Evolutionary conservation across 2,797 vertebrate genomes (phyloP).

Genomic region (Todus mexicanus): DNA sequence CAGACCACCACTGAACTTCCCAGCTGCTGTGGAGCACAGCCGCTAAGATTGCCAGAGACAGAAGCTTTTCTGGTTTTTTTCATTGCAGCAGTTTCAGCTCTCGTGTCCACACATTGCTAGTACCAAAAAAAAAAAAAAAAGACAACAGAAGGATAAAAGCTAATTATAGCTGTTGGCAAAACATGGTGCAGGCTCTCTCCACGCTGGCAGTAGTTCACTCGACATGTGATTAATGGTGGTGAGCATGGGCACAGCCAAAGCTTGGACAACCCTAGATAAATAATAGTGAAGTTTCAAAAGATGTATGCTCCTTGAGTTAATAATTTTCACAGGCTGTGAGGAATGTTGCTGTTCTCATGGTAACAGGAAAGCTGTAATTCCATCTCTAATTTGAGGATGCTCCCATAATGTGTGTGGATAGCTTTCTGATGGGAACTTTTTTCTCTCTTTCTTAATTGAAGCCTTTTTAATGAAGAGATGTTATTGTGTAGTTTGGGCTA

Average conservation of each 20-base stretch:
- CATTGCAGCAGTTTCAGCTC: not conserved
- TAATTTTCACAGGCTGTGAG: slow-evolving; percentile 63
- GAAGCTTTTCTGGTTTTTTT: not conserved
- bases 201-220: slow-evolving; percentile 20
- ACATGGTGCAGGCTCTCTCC: not conserved
- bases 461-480: slow-evolving; percentile 46
- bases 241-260: not conserved
- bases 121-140: not conserved
- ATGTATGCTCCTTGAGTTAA: slow-evolving; percentile 66
- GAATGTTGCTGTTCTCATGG: slow-evolving; percentile 73
- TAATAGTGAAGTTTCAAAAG: slow-evolving; percentile 61
- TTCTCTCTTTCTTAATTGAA: slow-evolving; percentile 50
- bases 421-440: slow-evolving; percentile 20
- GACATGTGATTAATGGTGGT: not conserved
- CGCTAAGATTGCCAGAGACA: not conserved
- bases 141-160: slow-evolving; percentile 4
- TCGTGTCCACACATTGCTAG: not conserved
- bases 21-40: not conserved
- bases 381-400: slow-evolving; percentile 57
- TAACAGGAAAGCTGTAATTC: slow-evolving; percentile 59
- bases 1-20: not conserved
- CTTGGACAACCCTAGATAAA: slow-evolving; percentile 48
- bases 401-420: slow-evolving; percentile 24
- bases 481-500: slow-evolving; percentile 24
- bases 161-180: slow-evolving; percentile 31